Conservation (phyloP, 92 coral and sea anemone genomes). For the Actinernus sp. region DNA sequence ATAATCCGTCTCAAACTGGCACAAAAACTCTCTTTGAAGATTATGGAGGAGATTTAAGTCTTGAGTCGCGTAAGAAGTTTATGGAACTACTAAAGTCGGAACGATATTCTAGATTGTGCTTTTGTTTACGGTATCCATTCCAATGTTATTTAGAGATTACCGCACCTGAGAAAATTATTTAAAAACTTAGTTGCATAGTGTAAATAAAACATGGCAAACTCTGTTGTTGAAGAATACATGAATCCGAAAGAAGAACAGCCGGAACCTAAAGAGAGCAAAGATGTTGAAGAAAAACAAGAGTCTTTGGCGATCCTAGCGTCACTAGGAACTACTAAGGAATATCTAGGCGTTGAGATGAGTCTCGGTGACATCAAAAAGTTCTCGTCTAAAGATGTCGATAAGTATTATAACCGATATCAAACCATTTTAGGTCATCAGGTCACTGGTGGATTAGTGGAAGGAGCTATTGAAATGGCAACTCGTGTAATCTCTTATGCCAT, state of each 20-base stretch:
- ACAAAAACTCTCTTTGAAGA: constrained; percentile 62
- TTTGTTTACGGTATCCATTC: constrained; percentile 56
- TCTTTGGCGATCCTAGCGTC: no score
- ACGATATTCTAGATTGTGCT: constrained; percentile 45
- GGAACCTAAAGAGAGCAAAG: background rate
- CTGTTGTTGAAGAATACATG: background rate
- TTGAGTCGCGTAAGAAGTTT: constrained; percentile 35
- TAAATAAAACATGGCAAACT: background rate
- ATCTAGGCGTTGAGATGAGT: constrained; percentile 33
- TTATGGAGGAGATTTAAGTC: no score
- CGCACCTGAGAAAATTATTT: background rate
- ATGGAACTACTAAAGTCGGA: constrained; percentile 24
- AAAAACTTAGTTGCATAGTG: background rate
- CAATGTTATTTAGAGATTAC: constrained; percentile 61
- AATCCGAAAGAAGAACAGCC: background rate
- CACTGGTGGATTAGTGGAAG: constrained; percentile 52
- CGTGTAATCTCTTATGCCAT: constrained; percentile 45
- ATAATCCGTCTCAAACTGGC: constrained; percentile 42
- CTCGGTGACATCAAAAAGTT: constrained; percentile 46
- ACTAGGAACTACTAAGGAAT: no score
- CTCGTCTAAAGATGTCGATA: constrained; percentile 23
- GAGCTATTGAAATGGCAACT: constrained; percentile 34
- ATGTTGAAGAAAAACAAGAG: constrained; percentile 52
- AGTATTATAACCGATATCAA: constrained; percentile 48
- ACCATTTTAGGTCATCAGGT: constrained; percentile 28